phyloP scores from a whole-genome alignment of 2,113 vertebrate species.

The Theropithecus gelada region DNA sequence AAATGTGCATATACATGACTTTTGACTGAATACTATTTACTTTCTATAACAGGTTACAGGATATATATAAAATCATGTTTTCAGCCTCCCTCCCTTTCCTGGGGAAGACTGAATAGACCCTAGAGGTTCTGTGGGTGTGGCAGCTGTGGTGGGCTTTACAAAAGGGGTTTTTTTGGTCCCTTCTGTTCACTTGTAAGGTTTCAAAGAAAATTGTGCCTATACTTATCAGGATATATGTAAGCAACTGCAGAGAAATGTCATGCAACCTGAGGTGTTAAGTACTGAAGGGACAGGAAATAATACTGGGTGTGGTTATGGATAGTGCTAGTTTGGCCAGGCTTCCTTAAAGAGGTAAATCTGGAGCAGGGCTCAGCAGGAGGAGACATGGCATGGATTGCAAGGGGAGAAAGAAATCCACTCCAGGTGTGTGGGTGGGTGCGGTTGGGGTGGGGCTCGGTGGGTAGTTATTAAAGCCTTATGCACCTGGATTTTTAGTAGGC shows the following conservation, averaged over 20 bases:
- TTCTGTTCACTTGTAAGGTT: neutral
- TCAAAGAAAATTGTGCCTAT: neutral
- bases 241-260: neutral
- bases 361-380: neutral
- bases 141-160: neutral
- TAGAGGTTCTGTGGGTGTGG: neutral
- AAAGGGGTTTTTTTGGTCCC: neutral
- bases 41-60: neutral
- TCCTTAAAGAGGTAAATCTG: neutral
- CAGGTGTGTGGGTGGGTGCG: neutral
- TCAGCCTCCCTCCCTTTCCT: neutral
- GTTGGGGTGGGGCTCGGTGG: neutral
- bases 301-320: neutral
- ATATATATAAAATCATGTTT: neutral
- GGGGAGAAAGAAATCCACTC: neutral
- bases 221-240: neutral
- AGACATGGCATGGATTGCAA: neutral
- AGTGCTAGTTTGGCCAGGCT: neutral
- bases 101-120: too few species aligned
- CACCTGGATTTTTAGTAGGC: neutral
- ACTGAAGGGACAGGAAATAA: slow-evolving; percentile 4
- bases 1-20: neutral
- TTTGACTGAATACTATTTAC: neutral
- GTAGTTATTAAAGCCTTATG: neutral
- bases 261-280: neutral